Conservation (phyloP, 2,888 invertebrate genomes). For the Chalcosyrphus nemorum region DNA sequence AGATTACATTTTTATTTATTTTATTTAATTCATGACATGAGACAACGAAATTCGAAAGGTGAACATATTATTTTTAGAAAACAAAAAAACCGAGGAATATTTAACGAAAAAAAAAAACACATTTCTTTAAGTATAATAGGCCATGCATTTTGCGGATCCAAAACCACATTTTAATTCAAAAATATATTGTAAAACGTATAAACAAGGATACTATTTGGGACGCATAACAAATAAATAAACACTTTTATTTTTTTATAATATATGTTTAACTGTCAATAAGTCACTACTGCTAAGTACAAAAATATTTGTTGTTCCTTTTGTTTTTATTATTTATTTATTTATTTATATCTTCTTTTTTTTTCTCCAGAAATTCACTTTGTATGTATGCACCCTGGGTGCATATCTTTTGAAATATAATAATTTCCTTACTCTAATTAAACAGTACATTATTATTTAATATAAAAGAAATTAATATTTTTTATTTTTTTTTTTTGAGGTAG, state of each 20-base stretch:
- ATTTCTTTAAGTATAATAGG: slow-evolving; percentile 46
- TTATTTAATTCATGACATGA: slow-evolving; percentile 34
- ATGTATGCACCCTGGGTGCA: slow-evolving; percentile 28
- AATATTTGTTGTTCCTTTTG: slow-evolving; percentile 53
- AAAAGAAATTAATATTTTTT: slow-evolving; percentile 57
- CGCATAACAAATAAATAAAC: slow-evolving; percentile 66
- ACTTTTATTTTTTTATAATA: slow-evolving; percentile 14
- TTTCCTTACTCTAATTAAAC: slow-evolving; percentile 57
- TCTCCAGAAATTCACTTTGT: slow-evolving; percentile 39
- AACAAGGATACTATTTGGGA: slow-evolving; percentile 47
- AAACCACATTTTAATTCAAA: slow-evolving; percentile 18
- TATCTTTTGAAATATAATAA: slow-evolving; percentile 43
- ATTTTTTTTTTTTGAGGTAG: slow-evolving; percentile 72
- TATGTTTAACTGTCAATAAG: slow-evolving; percentile 57
- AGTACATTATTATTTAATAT: slow-evolving; percentile 21
- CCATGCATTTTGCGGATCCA: background rate
- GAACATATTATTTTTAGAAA: background rate
- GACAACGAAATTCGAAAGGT: slow-evolving; percentile 74
- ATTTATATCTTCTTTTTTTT: too few species aligned
- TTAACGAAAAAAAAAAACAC: slow-evolving; percentile 7
- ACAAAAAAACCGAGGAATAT: background rate
- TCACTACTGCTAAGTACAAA: slow-evolving; percentile 71
- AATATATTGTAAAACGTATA: slow-evolving; percentile 7
- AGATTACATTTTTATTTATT: slow-evolving; percentile 62
- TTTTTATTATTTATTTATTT: slow-evolving; percentile 18